phyloP scores from a whole-genome alignment of 2,888 invertebrate genomes.

The Lasius fuliginosus region DNA sequence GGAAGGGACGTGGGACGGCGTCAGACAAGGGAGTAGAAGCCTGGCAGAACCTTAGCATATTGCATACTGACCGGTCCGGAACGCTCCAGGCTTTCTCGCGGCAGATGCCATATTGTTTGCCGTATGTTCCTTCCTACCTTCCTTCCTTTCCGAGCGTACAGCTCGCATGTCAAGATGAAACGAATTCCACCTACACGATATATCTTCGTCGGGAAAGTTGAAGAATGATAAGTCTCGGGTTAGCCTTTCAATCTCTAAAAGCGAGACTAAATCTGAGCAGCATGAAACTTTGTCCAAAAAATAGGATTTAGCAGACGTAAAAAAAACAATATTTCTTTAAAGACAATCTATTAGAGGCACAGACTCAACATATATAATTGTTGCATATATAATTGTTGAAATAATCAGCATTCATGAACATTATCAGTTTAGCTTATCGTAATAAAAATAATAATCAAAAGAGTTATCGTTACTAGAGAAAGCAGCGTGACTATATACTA shows the following conservation, averaged over 20 bases:
- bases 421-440: neutral
- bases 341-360: neutral
- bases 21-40: slow-evolving; percentile 61
- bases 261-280: slow-evolving; percentile 24
- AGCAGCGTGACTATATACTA: neutral
- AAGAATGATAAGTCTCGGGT: slow-evolving; percentile 55
- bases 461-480: neutral
- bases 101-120: slow-evolving; percentile 84
- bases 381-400: neutral
- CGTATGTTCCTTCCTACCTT: slow-evolving; percentile 82
- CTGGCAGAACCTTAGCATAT: slow-evolving; percentile 84
- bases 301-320: neutral
- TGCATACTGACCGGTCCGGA: slow-evolving; percentile 85
- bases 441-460: slow-evolving; percentile 11
- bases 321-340: neutral
- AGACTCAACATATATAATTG: neutral
- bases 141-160: slow-evolving; percentile 67
- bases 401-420: neutral
- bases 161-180: slow-evolving; percentile 78
- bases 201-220: slow-evolving; percentile 62
- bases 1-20: slow-evolving; percentile 65
- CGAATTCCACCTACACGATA: slow-evolving; percentile 77
- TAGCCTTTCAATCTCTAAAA: slow-evolving; percentile 25
- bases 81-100: slow-evolving; percentile 76
- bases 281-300: slow-evolving; percentile 11